Conservation (phyloP, 2,888 invertebrate species). For the Drosophila austrosaltans region DNA sequence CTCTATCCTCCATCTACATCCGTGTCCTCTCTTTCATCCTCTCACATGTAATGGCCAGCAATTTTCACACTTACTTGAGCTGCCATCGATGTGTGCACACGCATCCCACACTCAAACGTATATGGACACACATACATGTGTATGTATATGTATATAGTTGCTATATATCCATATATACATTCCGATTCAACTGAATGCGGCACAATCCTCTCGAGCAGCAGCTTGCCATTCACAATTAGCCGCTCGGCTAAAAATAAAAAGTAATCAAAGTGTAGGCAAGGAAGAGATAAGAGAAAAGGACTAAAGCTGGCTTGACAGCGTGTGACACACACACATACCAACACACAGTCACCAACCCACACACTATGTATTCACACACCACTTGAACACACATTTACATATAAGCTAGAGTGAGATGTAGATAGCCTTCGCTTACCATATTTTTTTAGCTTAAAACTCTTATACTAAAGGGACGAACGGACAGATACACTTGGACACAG, state of each 20-base stretch:
- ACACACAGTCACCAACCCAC: slow-evolving; percentile 25
- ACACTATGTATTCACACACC: slow-evolving; percentile 20
- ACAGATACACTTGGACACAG: slow-evolving; percentile 66
- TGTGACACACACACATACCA: slow-evolving; percentile 52
- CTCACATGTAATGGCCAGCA: slow-evolving; percentile 22
- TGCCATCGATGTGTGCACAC: slow-evolving; percentile 56
- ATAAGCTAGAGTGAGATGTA: slow-evolving; percentile 24
- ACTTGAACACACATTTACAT: slow-evolving; percentile 25
- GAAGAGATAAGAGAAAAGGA: slow-evolving; percentile 5
- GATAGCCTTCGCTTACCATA: slow-evolving; percentile 56
- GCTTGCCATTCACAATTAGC: slow-evolving; percentile 75
- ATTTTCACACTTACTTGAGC: slow-evolving; percentile 71
- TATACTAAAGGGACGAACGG: slow-evolving; percentile 21
- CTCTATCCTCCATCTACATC: not conserved
- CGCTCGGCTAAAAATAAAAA: slow-evolving; percentile 69
- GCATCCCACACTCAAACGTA: slow-evolving; percentile 16
- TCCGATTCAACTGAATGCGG: slow-evolving; percentile 35
- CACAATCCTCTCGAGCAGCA: slow-evolving; percentile 38
- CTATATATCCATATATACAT: slow-evolving; percentile 7
- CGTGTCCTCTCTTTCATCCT: slow-evolving; percentile 1
- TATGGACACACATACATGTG: not conserved
- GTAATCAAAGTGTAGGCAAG: slow-evolving; percentile 34
- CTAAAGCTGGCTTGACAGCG: slow-evolving; percentile 68
- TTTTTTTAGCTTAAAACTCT: slow-evolving; percentile 17
- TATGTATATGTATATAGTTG: not conserved